Base-by-base conservation (phyloP, 2,888 invertebrate genomes). In the Coleophora flavipennella region DNA sequence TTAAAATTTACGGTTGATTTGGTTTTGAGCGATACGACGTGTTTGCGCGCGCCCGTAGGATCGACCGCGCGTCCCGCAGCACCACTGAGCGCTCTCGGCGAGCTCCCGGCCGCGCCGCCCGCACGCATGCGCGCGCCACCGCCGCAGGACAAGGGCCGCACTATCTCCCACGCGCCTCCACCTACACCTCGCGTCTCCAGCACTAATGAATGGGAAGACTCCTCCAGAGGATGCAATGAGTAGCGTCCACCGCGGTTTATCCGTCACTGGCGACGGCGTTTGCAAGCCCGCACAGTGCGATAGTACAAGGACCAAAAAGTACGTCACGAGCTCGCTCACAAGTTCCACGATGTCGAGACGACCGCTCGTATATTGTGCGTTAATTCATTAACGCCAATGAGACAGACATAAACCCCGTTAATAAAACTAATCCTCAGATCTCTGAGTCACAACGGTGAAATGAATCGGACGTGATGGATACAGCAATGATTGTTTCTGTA, bases 11-110 rank as follows among this genome's bases (percentile, higher is more conserved):
- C 63, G 64, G 66, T 59, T 60, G 52, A 59, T 61, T 63, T 57
- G 60, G 57, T 61, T 62, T 55, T 31, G 12, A 20, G 50, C 45
- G 52, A 54, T 57, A 51, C 51, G 46, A 50, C 10, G 55, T 55
- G 51, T 62, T 67, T 54, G 62, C 67, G 69, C 69, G 73, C 70
- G 62, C 69, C 68, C 70, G 58, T 70, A 68, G 75, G 75, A 80
- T 80, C 83, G 83, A 81, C 80, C 83, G 69, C 70, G 76, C 74
- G 67, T 73, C 70, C 73, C 76, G 76, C 69, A 77, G 80, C 78
- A 73, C 73, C 79, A 84, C 83, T 84, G 80, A 81, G 69, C 69
- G 69, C 53, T 64, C 64, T 63, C 53, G 13, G 38, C 49, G 59
- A 61, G 69, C 66, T 70, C 70, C 67, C 62, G 68, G 71, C 63